phyloP scores from a whole-genome alignment of 2,888 invertebrate genomes.

The Druceiella hillmani region DNA sequence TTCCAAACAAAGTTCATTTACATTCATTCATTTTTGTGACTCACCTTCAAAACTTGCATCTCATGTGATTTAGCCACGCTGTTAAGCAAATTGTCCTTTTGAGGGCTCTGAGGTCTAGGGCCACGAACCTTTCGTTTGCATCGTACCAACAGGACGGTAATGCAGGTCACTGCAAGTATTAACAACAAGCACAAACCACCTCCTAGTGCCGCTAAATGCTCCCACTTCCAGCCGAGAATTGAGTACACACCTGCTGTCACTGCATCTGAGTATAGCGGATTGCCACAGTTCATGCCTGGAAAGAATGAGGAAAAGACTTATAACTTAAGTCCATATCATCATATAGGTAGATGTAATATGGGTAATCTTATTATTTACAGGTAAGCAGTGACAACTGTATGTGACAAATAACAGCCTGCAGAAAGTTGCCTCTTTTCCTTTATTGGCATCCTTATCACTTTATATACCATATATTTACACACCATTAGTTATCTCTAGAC shows the following conservation, averaged over 20 bases:
- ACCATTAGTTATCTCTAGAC: too few species aligned
- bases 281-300: conserved; percentile 36
- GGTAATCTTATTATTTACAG: too few species aligned
- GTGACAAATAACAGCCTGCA: not conserved
- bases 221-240: conserved; percentile 29
- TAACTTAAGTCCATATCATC: too few species aligned
- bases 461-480: too few species aligned
- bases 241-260: conserved; percentile 33
- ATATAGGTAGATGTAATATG: too few species aligned
- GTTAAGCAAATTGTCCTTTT: conserved; percentile 28
- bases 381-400: too few species aligned
- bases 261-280: conserved; percentile 46
- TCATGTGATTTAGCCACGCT: conserved; percentile 23
- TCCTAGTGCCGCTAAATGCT: conserved; percentile 11
- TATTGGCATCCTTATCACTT: too few species aligned
- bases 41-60: conserved; percentile 18
- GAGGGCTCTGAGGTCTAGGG: conserved; percentile 27
- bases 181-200: conserved; percentile 15
- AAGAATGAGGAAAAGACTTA: conserved; percentile 9
- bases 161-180: conserved; percentile 13
- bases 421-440: too few species aligned
- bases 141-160: conserved; percentile 30
- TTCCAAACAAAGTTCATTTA: too few species aligned
- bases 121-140: conserved; percentile 33
- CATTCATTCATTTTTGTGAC: too few species aligned